These are phyloP conservation scores for Peucedramus taeniatus DNA, from an alignment of 2,113 vertebrate genomes.

Conservation along the genomic window DNA sequence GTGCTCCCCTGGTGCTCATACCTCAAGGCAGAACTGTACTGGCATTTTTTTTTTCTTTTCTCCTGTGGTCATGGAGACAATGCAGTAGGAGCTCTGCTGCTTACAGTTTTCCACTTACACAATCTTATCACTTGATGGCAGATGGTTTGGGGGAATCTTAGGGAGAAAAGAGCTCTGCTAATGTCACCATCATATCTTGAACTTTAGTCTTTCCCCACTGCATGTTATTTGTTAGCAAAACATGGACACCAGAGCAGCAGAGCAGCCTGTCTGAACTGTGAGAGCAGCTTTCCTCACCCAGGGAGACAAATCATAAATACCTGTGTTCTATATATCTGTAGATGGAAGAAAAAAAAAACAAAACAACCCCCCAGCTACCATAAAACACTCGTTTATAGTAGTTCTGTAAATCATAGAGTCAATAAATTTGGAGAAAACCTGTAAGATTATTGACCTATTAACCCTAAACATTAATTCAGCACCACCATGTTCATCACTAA, in stretches of 20 bases:
- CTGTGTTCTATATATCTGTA: not conserved
- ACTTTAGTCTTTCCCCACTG: slow-evolving; percentile 39
- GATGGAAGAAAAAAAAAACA: not conserved
- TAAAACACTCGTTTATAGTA: not conserved
- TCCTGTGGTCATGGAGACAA: slow-evolving; percentile 52
- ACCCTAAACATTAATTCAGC: not conserved
- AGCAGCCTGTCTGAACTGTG: not conserved
- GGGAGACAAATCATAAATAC: not conserved
- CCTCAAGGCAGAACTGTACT: slow-evolving; percentile 1
- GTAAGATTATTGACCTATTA: not conserved
- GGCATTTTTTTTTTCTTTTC: slow-evolving; percentile 8
- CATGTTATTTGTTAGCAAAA: slow-evolving; percentile 45
- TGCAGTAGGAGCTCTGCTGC: slow-evolving; percentile 30
- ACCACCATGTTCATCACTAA: not conserved
- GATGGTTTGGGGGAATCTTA: slow-evolving; percentile 56
- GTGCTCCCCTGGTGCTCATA: not conserved
- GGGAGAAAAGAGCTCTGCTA: slow-evolving; percentile 51
- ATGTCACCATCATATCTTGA: slow-evolving; percentile 21
- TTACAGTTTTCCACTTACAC: slow-evolving; percentile 35
- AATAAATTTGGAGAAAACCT: not conserved
- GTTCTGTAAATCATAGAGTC: not conserved
- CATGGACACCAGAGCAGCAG: slow-evolving; percentile 53
- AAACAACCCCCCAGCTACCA: not conserved
- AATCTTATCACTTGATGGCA: slow-evolving; percentile 52
- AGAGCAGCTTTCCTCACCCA: not conserved